phyloP scores from a whole-genome alignment of 2,113 vertebrate species.

The Leuciscus idus region DNA sequence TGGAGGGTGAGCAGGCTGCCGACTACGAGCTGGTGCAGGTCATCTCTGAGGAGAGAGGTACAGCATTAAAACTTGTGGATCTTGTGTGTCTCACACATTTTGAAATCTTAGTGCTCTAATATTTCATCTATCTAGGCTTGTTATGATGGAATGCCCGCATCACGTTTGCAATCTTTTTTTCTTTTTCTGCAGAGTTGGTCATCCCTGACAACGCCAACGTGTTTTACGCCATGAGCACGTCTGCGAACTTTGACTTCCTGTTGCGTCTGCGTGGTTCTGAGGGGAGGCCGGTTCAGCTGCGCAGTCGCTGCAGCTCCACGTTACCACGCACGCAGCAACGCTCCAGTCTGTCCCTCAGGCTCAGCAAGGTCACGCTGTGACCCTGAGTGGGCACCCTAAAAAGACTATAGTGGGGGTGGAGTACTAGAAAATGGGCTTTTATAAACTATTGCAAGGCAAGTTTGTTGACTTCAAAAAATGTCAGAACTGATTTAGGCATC shows the following conservation, averaged over 20 bases:
- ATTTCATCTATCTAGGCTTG: neutral
- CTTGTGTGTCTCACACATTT: neutral
- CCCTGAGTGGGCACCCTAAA: conserved; percentile 27
- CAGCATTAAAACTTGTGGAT: neutral
- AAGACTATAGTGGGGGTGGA: conserved; percentile 26
- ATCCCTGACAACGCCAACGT: conserved; percentile 90
- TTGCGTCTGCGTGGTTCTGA: conserved; percentile 79
- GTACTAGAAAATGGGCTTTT: neutral
- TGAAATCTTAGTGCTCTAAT: neutral
- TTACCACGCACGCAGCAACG: conserved; percentile 79
- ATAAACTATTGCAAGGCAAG: conserved; percentile 4
- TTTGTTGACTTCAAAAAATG: neutral
- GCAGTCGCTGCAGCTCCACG: conserved; percentile 78
- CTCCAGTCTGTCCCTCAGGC: conserved; percentile 78
- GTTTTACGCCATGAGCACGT: conserved; percentile 95
- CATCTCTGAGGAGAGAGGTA: conserved; percentile 93
- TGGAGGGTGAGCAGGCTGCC: conserved; percentile 80
- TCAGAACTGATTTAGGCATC: neutral
- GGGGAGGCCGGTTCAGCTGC: conserved; percentile 70
- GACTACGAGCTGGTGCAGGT: conserved; percentile 91
- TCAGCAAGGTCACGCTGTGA: conserved; percentile 86
- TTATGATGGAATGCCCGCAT: neutral
- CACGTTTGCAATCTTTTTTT: neutral
- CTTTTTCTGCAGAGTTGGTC: conserved; percentile 80
- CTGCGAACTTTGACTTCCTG: conserved; percentile 89